Conservation (phyloP, 2,113 vertebrate genomes). For the Trochalopteron elliotii region DNA sequence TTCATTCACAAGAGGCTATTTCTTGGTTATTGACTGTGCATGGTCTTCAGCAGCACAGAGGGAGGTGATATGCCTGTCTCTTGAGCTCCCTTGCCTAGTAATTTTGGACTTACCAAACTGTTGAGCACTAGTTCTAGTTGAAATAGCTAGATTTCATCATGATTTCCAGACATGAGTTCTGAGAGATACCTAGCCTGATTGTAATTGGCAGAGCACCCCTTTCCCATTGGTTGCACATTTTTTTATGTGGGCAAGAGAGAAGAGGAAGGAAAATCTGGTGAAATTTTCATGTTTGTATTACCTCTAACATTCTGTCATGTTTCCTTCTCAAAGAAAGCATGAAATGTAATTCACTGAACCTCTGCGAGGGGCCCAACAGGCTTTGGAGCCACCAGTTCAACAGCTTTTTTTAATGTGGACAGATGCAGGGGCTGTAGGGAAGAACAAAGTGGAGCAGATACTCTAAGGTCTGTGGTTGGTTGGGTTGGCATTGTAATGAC, state of each 20-base stretch:
- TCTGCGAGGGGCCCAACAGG: fast-evolving
- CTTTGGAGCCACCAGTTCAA: background rate
- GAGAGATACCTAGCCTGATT: background rate
- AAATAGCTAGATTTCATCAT: background rate
- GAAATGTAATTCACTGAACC: background rate
- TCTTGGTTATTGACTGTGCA: background rate
- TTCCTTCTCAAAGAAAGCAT: background rate
- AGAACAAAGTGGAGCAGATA: background rate
- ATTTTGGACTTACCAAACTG: background rate
- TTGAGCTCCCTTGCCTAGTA: background rate
- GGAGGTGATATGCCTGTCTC: background rate
- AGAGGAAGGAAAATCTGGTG: background rate
- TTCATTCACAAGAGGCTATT: background rate
- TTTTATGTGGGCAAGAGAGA: background rate
- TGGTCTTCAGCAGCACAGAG: background rate
- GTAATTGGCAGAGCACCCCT: background rate
- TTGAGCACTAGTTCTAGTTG: background rate
- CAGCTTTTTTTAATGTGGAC: background rate
- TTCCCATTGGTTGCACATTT: background rate
- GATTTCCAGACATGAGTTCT: background rate
- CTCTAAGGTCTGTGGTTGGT: background rate
- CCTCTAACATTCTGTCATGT: background rate
- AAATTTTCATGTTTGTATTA: background rate
- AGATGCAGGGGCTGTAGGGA: background rate
- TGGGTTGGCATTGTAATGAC: background rate